These are phyloP conservation scores for Holcopasites calliopsidis DNA, from an alignment of 1,140 invertebrate species.

Conservation along the genomic window DNA sequence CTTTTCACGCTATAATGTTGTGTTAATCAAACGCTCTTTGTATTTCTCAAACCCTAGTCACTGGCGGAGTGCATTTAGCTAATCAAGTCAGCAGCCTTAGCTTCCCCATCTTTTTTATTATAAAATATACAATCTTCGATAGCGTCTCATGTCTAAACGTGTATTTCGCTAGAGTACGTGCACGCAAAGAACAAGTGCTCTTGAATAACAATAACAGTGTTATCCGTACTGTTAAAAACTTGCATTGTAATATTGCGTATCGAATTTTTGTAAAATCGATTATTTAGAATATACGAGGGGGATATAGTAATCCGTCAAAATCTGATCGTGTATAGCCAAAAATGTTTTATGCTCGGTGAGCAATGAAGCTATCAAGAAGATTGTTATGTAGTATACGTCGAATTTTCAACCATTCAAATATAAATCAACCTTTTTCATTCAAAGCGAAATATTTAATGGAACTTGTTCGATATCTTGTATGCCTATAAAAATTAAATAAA, in stretches of 20 bases:
- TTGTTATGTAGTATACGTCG: slow-evolving; percentile 41
- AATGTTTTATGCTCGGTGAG: slow-evolving; percentile 41
- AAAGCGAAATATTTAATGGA: slow-evolving; percentile 35
- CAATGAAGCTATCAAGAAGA: slow-evolving; percentile 34
- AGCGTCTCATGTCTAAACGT: slow-evolving; percentile 6
- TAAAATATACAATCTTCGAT: slow-evolving; percentile 21
- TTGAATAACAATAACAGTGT: slow-evolving; percentile 41
- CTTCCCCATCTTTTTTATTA: slow-evolving; percentile 19
- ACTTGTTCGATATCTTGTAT: slow-evolving; percentile 58
- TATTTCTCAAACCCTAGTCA: neutral
- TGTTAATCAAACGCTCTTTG: neutral
- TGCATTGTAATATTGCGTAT: slow-evolving; percentile 40
- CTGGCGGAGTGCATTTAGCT: no score
- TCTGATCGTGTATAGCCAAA: slow-evolving; percentile 29
- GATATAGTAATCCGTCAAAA: slow-evolving; percentile 21
- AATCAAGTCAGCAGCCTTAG: neutral
- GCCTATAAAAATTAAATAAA: slow-evolving; percentile 50
- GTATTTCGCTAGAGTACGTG: slow-evolving; percentile 18
- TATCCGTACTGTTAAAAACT: slow-evolving; percentile 10
- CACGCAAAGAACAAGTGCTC: slow-evolving; percentile 35
- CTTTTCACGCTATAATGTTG: neutral
- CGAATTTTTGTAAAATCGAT: slow-evolving; percentile 54
- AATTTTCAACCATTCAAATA: slow-evolving; percentile 51
- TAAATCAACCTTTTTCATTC: slow-evolving; percentile 56
- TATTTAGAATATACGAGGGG: slow-evolving; percentile 23